Percentiles rank a stretch among this genome's conserved stretches.
Conservation (phyloP, 2,113 vertebrate species). For the Mustela lutreola region DNA sequence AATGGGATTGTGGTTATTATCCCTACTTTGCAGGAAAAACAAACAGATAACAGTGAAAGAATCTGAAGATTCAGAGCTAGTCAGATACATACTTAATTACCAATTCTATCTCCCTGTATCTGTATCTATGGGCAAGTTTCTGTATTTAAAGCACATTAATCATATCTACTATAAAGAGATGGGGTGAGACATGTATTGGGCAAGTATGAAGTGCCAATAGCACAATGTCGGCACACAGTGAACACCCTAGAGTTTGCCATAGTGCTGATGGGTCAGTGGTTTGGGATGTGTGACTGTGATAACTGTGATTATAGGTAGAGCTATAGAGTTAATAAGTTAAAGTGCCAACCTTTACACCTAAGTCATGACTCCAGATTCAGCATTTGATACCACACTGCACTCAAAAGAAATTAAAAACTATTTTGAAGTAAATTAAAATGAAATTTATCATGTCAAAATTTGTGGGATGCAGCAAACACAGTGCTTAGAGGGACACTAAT, state of each 20-base stretch:
- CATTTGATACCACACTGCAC: neutral
- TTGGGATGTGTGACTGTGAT: neutral
- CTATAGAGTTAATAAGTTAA: neutral
- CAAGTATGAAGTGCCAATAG: rapidly evolving
- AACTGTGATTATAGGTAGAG: neutral
- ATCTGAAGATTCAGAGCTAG: neutral
- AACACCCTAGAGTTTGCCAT: rapidly evolving
- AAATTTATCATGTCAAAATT: neutral
- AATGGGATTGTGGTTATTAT: neutral
- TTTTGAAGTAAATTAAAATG: neutral
- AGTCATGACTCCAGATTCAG: neutral
- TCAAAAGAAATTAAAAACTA: neutral
- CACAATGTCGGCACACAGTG: neutral
- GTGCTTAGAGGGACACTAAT: neutral
- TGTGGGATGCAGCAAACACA: neutral
- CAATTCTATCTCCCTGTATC: neutral
- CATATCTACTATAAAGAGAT: neutral
- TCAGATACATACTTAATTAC: neutral
- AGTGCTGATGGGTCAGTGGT: neutral
- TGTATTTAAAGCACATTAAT: neutral
- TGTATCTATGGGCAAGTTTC: neutral
- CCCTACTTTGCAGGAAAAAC: neutral
- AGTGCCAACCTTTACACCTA: neutral
- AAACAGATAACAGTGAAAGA: neutral
- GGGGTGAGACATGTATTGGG: neutral